phyloP scores from a whole-genome alignment of 1,140 invertebrate species.

The Rhysida immarginata region DNA sequence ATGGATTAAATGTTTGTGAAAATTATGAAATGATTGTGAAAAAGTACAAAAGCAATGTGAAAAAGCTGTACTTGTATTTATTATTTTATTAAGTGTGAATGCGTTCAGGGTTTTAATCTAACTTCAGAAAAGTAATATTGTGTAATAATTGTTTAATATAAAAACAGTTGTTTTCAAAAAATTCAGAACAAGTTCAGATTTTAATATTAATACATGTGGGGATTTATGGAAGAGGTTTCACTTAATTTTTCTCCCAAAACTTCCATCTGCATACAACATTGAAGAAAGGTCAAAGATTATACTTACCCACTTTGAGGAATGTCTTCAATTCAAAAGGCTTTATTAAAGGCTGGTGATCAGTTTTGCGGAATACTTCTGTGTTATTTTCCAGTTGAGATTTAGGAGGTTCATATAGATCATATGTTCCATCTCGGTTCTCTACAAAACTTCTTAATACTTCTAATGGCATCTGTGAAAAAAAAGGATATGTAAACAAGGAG shows the following conservation, averaged over 20 bases:
- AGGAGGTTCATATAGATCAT: constrained; percentile 39
- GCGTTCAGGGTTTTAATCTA: too few relatives aligned
- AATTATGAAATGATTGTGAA: too few relatives aligned
- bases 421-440: constrained; percentile 48
- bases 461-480: constrained; percentile 37
- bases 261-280: too few relatives aligned
- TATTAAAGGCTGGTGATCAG: constrained; percentile 37
- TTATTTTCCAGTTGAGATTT: constrained; percentile 37
- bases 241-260: too few relatives aligned
- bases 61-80: too few relatives aligned
- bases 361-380: constrained; percentile 19
- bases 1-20: too few relatives aligned
- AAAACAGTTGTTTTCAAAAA: neutral
- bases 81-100: too few relatives aligned
- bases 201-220: too few relatives aligned
- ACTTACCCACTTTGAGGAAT: constrained; percentile 52
- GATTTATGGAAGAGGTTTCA: too few relatives aligned
- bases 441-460: constrained; percentile 50
- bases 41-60: too few relatives aligned
- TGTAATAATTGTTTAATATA: neutral
- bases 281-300: neutral
- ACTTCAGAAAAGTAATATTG: too few relatives aligned
- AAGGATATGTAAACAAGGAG: too few relatives aligned
- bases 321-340: constrained; percentile 50
- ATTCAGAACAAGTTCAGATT: neutral